phyloP scores from a whole-genome alignment of 1,140 invertebrate species.

The Drosophila virilis region DNA sequence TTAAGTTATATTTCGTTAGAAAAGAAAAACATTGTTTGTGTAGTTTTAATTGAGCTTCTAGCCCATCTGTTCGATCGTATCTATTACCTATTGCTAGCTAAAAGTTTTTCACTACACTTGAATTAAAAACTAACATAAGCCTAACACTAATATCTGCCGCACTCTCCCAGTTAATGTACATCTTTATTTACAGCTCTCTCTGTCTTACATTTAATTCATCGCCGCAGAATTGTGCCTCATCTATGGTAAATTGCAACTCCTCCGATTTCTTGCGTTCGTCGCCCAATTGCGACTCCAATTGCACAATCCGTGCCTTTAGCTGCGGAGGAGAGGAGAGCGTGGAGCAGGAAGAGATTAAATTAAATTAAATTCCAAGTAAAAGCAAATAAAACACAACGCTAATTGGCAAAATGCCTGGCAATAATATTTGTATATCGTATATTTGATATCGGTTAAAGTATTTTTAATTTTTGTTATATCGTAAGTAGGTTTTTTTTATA shows the following conservation, averaged over 20 bases:
- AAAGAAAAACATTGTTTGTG: too few relatives aligned
- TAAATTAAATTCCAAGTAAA: conserved; percentile 33
- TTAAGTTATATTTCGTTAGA: too few relatives aligned
- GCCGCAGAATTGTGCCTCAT: conserved; percentile 93
- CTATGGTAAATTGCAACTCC: conserved; percentile 95
- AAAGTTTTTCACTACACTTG: too few relatives aligned
- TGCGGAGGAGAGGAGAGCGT: conserved; percentile 27
- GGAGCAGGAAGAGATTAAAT: conserved; percentile 32
- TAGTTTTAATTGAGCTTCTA: too few relatives aligned
- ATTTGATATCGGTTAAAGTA: conserved; percentile 47
- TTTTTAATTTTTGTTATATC: conserved; percentile 42
- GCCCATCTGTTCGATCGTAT: too few relatives aligned
- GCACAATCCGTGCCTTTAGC: conserved; percentile 69
- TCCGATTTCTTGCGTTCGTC: conserved; percentile 95
- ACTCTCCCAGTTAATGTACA: conserved; percentile 37
- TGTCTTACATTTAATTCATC: conserved; percentile 91
- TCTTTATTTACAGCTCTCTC: not conserved
- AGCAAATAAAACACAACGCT: conserved; percentile 72
- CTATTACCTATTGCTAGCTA: too few relatives aligned
- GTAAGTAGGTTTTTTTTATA: conserved; percentile 53
- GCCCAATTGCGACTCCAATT: conserved; percentile 89
- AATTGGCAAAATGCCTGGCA: conserved; percentile 48
- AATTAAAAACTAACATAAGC: too few relatives aligned
- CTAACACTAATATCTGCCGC: too few relatives aligned
- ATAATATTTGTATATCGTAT: conserved; percentile 68